A percentile compares a stretch with the other conserved stretches of the same genome.
Evolutionary conservation across 2,113 vertebrate genomes (phyloP).

Genomic region (Apaloderma vittatum): DNA sequence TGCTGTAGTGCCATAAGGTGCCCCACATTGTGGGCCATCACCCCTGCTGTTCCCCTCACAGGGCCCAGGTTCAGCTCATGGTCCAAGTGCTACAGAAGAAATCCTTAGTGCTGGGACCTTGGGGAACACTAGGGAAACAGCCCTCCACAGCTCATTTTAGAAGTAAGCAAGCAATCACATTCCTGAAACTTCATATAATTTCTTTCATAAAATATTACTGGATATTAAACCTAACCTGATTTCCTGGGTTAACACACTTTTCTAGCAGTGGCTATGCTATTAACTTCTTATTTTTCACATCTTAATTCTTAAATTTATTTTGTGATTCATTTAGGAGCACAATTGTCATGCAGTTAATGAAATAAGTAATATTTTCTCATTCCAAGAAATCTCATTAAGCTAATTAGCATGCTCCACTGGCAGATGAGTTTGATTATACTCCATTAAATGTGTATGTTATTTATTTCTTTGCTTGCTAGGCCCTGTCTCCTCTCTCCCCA

Average conservation of each 20-base stretch:
- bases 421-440: conserved; percentile 12
- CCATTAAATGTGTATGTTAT: not conserved
- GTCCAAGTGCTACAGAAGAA: not conserved
- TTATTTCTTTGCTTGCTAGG: not conserved
- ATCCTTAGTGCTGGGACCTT: too few relatives aligned
- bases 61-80: accelerated
- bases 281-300: not conserved
- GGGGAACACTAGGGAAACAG: accelerated
- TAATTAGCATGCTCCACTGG: conserved; percentile 59
- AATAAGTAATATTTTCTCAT: conserved; percentile 70
- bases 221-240: not conserved
- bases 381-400: conserved; percentile 62
- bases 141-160: not conserved
- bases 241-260: not conserved
- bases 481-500: not conserved
- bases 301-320: conserved; percentile 24
- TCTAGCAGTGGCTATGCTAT: not conserved
- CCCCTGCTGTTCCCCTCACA: accelerated
- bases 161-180: not conserved
- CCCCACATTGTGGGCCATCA: too few relatives aligned
- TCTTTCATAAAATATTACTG: not conserved
- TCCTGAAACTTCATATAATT: not conserved
- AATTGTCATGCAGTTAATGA: conserved; percentile 64
- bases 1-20: not conserved
- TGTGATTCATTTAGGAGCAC: conserved; percentile 9